phyloP scores from a whole-genome alignment of 2,888 invertebrate genomes.

The Pterostichus niger region DNA sequence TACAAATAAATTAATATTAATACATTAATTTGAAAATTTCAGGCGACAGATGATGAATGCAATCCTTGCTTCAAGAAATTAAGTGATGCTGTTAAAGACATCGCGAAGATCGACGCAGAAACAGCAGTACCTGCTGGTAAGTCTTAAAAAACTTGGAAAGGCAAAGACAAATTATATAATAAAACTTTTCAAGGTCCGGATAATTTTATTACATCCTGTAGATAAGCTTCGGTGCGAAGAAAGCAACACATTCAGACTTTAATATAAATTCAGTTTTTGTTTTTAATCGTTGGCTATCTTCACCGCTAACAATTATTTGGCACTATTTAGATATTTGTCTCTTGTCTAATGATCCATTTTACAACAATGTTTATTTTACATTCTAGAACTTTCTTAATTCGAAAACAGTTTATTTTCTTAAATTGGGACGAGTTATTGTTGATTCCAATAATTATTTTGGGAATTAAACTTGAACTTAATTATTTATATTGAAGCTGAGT shows the following conservation, averaged over 20 bases:
- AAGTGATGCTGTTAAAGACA: slow-evolving; percentile 74
- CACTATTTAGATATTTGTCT: slow-evolving; percentile 1
- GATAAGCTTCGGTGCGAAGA: not conserved
- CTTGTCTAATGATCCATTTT: not conserved
- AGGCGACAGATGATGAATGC: slow-evolving; percentile 75
- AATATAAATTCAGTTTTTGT: slow-evolving; percentile 17
- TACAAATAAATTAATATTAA: too few relatives aligned
- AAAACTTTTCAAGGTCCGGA: slow-evolving; percentile 45
- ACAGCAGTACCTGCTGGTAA: slow-evolving; percentile 74
- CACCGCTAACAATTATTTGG: slow-evolving; percentile 26
- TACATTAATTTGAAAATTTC: slow-evolving; percentile 63
- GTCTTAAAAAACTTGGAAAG: slow-evolving; percentile 17
- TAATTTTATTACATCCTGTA: slow-evolving; percentile 19
- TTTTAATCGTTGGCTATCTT: slow-evolving; percentile 12
- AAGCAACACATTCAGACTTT: slow-evolving; percentile 17
- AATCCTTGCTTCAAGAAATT: slow-evolving; percentile 75
- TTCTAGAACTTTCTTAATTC: not conserved
- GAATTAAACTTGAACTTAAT: too few relatives aligned
- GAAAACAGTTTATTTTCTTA: not conserved
- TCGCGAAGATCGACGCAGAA: slow-evolving; percentile 74
- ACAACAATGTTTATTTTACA: not conserved
- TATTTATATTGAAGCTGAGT: too few relatives aligned
- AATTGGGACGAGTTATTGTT: too few relatives aligned
- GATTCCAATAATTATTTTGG: too few relatives aligned
- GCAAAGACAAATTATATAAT: slow-evolving; percentile 12